Conservation (phyloP, 2,888 invertebrate genomes). For the Drosophila silvestris region DNA sequence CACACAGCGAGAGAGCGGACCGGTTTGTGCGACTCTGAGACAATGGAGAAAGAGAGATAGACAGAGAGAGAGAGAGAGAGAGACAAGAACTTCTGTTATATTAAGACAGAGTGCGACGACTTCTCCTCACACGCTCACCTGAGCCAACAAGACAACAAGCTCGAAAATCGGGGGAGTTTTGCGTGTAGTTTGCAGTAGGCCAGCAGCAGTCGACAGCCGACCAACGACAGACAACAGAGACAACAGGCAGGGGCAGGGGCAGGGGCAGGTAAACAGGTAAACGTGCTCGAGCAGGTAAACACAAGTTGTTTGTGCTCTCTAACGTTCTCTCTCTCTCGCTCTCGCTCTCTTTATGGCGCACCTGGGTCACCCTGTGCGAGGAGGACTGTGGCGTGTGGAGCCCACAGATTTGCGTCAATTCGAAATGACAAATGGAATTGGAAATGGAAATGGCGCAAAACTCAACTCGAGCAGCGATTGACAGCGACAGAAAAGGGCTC, state of each 20-base stretch:
- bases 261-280: constrained; percentile 49
- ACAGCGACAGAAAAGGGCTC: constrained; percentile 30
- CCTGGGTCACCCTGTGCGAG: constrained; percentile 44
- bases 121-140: constrained; percentile 48
- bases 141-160: constrained; percentile 41
- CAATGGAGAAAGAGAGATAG: neutral
- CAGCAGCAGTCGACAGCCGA: constrained; percentile 23
- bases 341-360: neutral
- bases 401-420: constrained; percentile 46
- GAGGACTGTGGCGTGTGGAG: constrained; percentile 8
- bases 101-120: constrained; percentile 42
- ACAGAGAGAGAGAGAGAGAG: neutral
- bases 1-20: constrained; percentile 24
- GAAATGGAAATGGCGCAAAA: constrained; percentile 55
- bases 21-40: constrained; percentile 45
- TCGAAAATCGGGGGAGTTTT: constrained; percentile 55
- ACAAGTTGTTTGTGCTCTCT: constrained; percentile 29
- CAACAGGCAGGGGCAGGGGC: neutral
- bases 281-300: constrained; percentile 54
- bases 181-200: constrained; percentile 48
- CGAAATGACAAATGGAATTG: constrained; percentile 50
- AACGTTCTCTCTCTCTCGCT: neutral
- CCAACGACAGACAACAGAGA: neutral
- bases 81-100: constrained; percentile 66
- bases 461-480: constrained; percentile 8